phyloP scores from a whole-genome alignment of 2,113 vertebrate genomes.

The Puffinus mauretanicus region DNA sequence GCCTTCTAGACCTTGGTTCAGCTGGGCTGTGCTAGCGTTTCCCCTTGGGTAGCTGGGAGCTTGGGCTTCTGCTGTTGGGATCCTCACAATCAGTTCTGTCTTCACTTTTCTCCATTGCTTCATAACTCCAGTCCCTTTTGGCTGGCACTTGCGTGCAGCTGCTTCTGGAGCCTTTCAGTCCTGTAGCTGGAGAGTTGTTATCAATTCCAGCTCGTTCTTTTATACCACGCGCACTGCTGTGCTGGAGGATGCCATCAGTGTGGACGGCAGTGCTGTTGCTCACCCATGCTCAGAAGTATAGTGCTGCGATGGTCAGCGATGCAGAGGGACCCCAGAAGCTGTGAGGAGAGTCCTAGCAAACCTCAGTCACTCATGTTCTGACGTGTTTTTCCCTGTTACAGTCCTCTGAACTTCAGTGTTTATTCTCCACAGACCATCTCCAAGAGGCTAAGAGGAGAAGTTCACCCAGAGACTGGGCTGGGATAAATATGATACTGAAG shows the following conservation, averaged over 20 bases:
- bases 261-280: background rate
- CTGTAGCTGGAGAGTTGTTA: background rate
- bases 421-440: background rate
- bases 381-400: background rate
- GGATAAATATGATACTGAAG: background rate
- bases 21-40: background rate
- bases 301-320: background rate
- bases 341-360: background rate
- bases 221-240: background rate
- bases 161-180: constrained; percentile 11
- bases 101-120: background rate
- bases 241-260: background rate
- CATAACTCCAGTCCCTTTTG: background rate
- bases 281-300: background rate
- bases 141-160: background rate
- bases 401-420: background rate
- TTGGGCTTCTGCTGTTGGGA: background rate
- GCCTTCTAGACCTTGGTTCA: background rate
- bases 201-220: background rate
- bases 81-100: background rate
- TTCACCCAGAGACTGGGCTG: background rate
- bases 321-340: background rate
- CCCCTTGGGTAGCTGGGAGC: background rate
- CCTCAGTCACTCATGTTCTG: background rate
- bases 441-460: background rate